phyloP scores from a whole-genome alignment of 1,140 invertebrate genomes.

The Zaprionus taronus region DNA sequence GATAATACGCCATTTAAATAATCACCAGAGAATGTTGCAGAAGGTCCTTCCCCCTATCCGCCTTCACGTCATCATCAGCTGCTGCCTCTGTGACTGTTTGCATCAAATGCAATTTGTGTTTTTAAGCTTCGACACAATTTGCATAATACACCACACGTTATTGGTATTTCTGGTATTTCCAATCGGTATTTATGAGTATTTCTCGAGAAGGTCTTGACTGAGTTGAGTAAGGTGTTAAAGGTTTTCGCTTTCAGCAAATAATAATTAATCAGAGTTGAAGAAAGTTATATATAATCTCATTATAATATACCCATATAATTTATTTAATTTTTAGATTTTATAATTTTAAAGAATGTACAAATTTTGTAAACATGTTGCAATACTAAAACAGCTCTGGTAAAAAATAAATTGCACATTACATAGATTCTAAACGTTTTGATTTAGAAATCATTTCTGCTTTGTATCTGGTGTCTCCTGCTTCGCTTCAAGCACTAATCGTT shows the following conservation, averaged over 20 bases:
- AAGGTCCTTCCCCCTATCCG: neutral
- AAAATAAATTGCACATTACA: neutral
- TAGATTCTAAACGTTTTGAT: neutral
- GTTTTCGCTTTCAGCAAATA: neutral
- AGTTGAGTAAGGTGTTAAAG: neutral
- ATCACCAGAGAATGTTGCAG: conserved; percentile 44
- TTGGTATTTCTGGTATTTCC: conserved; percentile 17
- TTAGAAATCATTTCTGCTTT: conserved; percentile 4
- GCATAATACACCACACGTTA: conserved; percentile 38
- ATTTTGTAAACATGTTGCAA: neutral
- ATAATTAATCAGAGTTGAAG: neutral
- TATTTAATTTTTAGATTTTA: neutral
- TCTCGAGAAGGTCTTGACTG: neutral
- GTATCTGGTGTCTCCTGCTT: conserved; percentile 85
- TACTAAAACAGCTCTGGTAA: neutral
- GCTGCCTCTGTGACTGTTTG: conserved; percentile 1
- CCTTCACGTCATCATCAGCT: conserved; percentile 10
- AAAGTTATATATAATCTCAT: neutral
- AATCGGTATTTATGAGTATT: conserved; percentile 25
- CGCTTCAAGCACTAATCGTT: conserved; percentile 89
- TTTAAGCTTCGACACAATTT: conserved; percentile 54
- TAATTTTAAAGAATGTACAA: neutral
- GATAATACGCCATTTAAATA: conserved; percentile 80
- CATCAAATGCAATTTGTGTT: conserved; percentile 51
- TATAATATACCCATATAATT: neutral